A percentile compares a stretch with the other conserved stretches of the same genome.
These are phyloP conservation scores for Panopea generosa DNA, from an alignment of 2,888 invertebrate species.

Conservation along the genomic window DNA sequence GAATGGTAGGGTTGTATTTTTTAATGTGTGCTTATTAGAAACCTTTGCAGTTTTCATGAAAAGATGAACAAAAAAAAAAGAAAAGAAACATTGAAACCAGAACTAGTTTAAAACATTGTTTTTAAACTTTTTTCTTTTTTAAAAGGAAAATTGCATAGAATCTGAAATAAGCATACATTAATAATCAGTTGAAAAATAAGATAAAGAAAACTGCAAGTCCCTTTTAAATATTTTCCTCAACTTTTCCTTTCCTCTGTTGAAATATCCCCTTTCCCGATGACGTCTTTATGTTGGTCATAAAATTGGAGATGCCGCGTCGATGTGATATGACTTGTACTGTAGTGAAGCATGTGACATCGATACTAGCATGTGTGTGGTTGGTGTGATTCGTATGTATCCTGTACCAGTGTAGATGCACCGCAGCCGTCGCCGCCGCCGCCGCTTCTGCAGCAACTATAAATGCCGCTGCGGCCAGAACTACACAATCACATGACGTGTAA, in stretches of 20 bases:
- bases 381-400: conserved; percentile 11
- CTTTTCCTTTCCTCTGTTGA: not conserved
- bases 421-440: conserved; percentile 18
- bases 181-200: not conserved
- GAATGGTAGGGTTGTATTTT: too few relatives aligned
- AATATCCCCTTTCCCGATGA: conserved; percentile 2
- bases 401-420: conserved; percentile 4
- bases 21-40: not conserved
- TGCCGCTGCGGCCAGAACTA: conserved; percentile 44
- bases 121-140: not conserved
- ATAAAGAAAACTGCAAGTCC: conserved; percentile 26
- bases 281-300: not conserved
- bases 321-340: conserved; percentile 8
- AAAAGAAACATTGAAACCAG: not conserved
- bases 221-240: conserved; percentile 1
- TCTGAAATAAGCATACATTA: not conserved
- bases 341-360: conserved; percentile 1
- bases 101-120: not conserved
- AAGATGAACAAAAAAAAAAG: not conserved
- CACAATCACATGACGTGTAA: conserved; percentile 57
- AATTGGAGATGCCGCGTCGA: not conserved
- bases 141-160: not conserved
- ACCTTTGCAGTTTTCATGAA: not conserved
- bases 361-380: conserved; percentile 32
- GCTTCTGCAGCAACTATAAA: conserved; percentile 32